Evolutionary conservation across 2,888 invertebrate species (phyloP).

Genomic region (Microplitis manilae): DNA sequence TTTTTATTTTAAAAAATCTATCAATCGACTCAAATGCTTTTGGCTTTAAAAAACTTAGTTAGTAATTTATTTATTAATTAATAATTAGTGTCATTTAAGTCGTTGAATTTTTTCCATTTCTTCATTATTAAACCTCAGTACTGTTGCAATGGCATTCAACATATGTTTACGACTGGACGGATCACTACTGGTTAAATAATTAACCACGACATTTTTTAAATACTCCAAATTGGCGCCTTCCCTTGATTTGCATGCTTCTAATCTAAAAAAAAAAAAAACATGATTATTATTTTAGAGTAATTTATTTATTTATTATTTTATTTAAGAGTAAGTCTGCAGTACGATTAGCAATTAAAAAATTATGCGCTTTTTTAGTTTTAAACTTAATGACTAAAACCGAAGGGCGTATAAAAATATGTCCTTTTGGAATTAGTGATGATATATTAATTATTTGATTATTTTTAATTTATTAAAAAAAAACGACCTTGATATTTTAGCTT

Average conservation of each 20-base stretch:
- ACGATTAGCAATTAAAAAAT: too few species aligned
- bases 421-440: too few species aligned
- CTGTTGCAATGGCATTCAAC: constrained; percentile 91
- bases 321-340: too few species aligned
- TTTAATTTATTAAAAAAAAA: background rate
- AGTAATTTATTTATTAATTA: background rate
- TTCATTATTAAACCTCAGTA: constrained; percentile 83
- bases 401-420: too few species aligned
- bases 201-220: constrained; percentile 90
- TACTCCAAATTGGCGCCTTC: constrained; percentile 93
- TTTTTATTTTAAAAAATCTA: background rate
- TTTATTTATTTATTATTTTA: too few species aligned
- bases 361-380: too few species aligned
- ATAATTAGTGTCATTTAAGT: constrained; percentile 49
- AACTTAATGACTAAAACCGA: too few species aligned
- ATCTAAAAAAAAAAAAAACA: constrained; percentile 69
- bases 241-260: constrained; percentile 82
- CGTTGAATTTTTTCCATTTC: constrained; percentile 76
- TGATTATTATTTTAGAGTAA: background rate
- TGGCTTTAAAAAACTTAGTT: background rate
- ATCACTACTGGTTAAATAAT: constrained; percentile 83
- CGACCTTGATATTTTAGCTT: constrained; percentile 68
- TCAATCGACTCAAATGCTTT: background rate
- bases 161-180: constrained; percentile 82
- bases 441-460: too few species aligned